Evolutionary conservation across 2,888 invertebrate genomes (phyloP).

Genomic region (Thera britannica): DNA sequence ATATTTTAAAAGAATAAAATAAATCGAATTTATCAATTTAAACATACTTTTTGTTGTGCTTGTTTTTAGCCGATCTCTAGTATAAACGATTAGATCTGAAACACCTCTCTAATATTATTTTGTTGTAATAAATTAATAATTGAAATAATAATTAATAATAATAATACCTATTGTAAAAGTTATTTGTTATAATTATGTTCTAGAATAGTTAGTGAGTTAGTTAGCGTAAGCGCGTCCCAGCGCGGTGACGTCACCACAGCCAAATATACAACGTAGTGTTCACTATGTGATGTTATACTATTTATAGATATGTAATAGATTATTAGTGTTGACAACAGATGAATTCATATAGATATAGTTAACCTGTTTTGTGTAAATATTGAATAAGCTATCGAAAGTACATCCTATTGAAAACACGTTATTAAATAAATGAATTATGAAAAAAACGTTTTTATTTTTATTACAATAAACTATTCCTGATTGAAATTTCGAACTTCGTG

Average conservation of each 20-base stretch:
- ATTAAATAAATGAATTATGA: slow-evolving; percentile 52
- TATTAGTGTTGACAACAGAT: slow-evolving; percentile 39
- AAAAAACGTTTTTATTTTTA: slow-evolving; percentile 20
- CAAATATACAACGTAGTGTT: slow-evolving; percentile 35
- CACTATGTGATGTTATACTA: slow-evolving; percentile 54
- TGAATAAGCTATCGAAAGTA: slow-evolving; percentile 57
- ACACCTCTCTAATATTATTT: slow-evolving; percentile 31
- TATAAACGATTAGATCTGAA: slow-evolving; percentile 40
- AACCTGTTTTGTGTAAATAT: slow-evolving; percentile 68
- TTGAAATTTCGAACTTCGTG: too few relatives aligned
- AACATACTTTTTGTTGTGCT: slow-evolving; percentile 28
- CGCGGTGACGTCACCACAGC: slow-evolving; percentile 16
- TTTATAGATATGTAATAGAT: slow-evolving; percentile 45
- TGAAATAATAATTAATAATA: slow-evolving; percentile 13
- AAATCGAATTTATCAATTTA: slow-evolving; percentile 13
- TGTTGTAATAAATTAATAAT: slow-evolving; percentile 21
- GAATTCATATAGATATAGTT: slow-evolving; percentile 46
- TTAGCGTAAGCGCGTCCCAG: not conserved
- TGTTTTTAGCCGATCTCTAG: slow-evolving; percentile 21
- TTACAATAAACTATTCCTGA: not conserved
- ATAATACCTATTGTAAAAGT: slow-evolving; percentile 13
- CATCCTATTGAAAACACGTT: slow-evolving; percentile 60
- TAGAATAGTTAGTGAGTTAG: slow-evolving; percentile 8
- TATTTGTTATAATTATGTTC: slow-evolving; percentile 9
- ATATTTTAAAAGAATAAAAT: slow-evolving; percentile 5